These are phyloP conservation scores for Stylophora pistillata DNA, from an alignment of 64 coral and sea anemone genomes.

Conservation along the genomic window DNA sequence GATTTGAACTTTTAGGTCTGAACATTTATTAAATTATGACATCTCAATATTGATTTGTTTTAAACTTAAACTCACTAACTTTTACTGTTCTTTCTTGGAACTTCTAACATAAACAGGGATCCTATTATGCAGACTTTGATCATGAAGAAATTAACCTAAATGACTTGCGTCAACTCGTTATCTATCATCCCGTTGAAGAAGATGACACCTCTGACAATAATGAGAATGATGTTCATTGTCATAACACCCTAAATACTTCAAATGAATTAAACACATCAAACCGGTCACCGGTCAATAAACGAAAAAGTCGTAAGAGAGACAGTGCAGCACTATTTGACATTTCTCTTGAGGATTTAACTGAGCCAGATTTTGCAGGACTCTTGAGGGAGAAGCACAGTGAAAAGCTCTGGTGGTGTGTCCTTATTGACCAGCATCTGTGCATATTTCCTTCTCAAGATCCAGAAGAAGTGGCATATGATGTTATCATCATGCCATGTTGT, in stretches of 20 bases:
- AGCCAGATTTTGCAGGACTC: conserved; percentile 85
- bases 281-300: conserved; percentile 50
- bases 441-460: conserved; percentile 92
- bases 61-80: not conserved
- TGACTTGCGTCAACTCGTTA: conserved; percentile 82
- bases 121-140: conserved; percentile 31
- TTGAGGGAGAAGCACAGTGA: conserved; percentile 88
- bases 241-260: conserved; percentile 11
- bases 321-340: conserved; percentile 95
- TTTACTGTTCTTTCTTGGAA: conserved; percentile 2
- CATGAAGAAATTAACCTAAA: conserved; percentile 72
- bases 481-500: conserved; percentile 94
- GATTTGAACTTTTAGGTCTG: no score
- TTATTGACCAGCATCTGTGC: conserved; percentile 96
- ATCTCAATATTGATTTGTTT: not conserved
- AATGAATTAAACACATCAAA: conserved; percentile 37
- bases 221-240: conserved; percentile 16
- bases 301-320: conserved; percentile 89
- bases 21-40: no score
- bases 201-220: conserved; percentile 56
- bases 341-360: conserved; percentile 77
- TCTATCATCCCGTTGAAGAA: conserved; percentile 85
- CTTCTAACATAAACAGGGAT: conserved; percentile 47
- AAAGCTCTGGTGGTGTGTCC: conserved; percentile 94
- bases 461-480: conserved; percentile 94